Evolutionary conservation across 1,140 invertebrate species (phyloP), one percentile per base, ranked within the genome.

Genomic region (Mactra quadrangularis): DNA sequence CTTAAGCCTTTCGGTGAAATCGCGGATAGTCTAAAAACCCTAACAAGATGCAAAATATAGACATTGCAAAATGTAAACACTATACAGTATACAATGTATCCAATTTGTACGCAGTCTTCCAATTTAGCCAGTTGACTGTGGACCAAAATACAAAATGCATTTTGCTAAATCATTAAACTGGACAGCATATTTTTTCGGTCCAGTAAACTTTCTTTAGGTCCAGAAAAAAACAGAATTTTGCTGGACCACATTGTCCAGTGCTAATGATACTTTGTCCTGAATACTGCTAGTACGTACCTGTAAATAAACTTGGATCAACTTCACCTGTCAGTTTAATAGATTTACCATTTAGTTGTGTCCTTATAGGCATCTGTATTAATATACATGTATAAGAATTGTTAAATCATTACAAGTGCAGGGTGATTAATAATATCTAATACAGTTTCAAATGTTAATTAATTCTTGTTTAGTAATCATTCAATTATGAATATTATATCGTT

Each of bases 301-400:
- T 4, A 6, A 59, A 35, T 13, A 45, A n/a, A 47, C 45, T n/a
- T 6, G 53, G 71, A 31, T 75, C 71, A 15, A 75, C 71, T 6
- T 59, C 35, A 59, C 59, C 35, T 3, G 25, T 11, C 9, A 75
- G 71, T 75, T 75, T 75, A 13, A 59, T n/a, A 31, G 38, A 3
- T 15, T 41, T 29, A 3, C 31, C 53, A 57, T 75, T 22, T 17
- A 41, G 33, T 38, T 75, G 52, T 45, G 53, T 75, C 17, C 29
- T 35, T 9, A 59, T 31, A n/a, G 53, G 71, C 3, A 59, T 55
- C 71, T 75, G 38, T 55, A 75, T 57, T 57, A 27, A 25, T 27
- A 29, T 57, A 3, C 4, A 29, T 57, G 7, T 29, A 57, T 25
- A n/a, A n/a, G n/a, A n/a, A n/a, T n/a, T n/a, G n/a, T n/a, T 25